phyloP scores from a whole-genome alignment of 2,797 vertebrate species.

The Scolopax rusticola region DNA sequence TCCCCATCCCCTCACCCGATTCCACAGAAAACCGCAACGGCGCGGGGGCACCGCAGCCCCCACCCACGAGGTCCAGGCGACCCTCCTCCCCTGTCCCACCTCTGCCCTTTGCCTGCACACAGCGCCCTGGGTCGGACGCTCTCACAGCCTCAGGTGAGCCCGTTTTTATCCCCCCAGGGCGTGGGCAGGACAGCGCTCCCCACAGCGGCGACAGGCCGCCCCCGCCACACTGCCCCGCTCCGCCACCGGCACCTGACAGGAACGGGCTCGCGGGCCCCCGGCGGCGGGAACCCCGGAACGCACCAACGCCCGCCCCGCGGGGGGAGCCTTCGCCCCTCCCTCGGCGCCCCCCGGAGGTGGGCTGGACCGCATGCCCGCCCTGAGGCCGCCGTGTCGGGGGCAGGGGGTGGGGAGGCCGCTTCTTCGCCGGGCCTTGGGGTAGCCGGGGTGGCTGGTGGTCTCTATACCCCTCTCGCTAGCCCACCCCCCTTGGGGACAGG shows the following conservation, averaged over 20 bases:
- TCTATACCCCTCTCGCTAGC: fast-evolving
- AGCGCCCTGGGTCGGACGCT: fast-evolving
- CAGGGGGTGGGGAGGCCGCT: fast-evolving
- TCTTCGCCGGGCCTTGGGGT: too few species aligned
- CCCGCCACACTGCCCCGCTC: fast-evolving
- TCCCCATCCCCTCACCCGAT: fast-evolving
- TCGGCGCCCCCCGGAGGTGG: fast-evolving
- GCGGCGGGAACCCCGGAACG: background rate
- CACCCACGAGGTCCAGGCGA: fast-evolving
- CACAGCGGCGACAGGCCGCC: fast-evolving
- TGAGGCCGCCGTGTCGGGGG: fast-evolving
- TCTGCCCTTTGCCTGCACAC: fast-evolving
- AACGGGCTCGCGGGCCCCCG: fast-evolving
- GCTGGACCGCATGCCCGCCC: background rate
- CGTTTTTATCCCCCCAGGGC: background rate
- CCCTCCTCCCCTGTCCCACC: background rate
- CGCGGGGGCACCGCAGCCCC: background rate
- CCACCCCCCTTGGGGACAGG: fast-evolving
- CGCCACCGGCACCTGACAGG: fast-evolving
- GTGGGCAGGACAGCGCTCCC: fast-evolving
- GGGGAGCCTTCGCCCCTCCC: background rate
- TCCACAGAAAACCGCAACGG: fast-evolving
- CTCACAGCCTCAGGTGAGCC: too few species aligned
- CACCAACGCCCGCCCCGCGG: background rate
- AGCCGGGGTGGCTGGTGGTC: fast-evolving